These are phyloP conservation scores for Dryadula phaetusa DNA, from an alignment of 2,888 invertebrate species.

Conservation along the genomic window DNA sequence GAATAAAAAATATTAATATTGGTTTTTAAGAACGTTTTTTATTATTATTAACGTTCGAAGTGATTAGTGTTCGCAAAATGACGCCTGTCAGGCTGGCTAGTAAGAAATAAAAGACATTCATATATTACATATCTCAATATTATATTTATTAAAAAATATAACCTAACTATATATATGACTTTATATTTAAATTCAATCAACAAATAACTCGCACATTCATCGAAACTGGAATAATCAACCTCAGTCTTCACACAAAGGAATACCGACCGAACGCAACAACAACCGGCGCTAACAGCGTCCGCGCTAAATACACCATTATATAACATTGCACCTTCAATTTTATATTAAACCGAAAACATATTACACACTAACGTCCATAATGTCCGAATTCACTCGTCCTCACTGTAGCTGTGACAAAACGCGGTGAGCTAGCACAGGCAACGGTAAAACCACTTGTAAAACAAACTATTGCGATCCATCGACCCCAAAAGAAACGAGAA, in stretches of 20 bases:
- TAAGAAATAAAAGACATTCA: constrained; percentile 60
- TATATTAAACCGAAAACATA: constrained; percentile 65
- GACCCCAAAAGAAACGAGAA: background rate
- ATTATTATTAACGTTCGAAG: no score
- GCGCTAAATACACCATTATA: constrained; percentile 65
- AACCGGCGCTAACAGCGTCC: constrained; percentile 63
- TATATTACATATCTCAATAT: constrained; percentile 84
- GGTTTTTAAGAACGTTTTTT: no score
- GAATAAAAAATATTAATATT: no score
- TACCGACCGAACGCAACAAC: constrained; percentile 71
- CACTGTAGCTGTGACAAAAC: constrained; percentile 2
- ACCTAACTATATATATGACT: constrained; percentile 85
- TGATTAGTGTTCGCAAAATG: no score
- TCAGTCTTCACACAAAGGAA: constrained; percentile 82
- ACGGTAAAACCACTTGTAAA: constrained; percentile 15
- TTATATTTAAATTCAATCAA: constrained; percentile 84
- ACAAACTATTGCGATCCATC: background rate
- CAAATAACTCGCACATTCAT: constrained; percentile 82
- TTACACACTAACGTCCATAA: constrained; percentile 71
- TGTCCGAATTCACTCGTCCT: constrained; percentile 54
- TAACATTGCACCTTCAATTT: constrained; percentile 82
- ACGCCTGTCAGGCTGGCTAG: no score
- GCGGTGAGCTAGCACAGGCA: constrained; percentile 18
- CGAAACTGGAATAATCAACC: constrained; percentile 82
- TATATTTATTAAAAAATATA: constrained; percentile 85